Conservation (phyloP, 2,797 vertebrate genomes). For the Pipistrellus kuhlii region DNA sequence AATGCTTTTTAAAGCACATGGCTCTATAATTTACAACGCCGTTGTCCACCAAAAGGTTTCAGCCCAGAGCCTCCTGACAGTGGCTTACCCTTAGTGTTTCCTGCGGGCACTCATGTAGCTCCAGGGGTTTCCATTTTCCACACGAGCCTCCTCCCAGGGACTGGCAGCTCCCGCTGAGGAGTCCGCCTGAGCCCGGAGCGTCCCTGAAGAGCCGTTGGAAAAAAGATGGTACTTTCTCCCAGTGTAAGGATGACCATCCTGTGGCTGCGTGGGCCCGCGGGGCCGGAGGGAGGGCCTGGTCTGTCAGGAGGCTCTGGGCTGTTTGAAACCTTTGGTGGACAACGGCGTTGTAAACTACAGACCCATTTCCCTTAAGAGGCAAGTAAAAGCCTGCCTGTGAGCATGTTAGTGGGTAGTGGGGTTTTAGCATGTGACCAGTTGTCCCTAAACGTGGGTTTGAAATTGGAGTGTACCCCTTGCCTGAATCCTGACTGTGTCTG, state of each 20-base stretch:
- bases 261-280: not conserved
- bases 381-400: not conserved
- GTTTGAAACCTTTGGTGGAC: not conserved
- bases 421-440: not conserved
- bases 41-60: too few species aligned
- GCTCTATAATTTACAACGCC: too few species aligned
- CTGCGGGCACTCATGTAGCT: accelerated
- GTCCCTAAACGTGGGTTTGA: not conserved
- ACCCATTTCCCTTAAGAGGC: not conserved
- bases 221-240: not conserved
- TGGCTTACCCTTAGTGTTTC: too few species aligned
- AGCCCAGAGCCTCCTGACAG: too few species aligned
- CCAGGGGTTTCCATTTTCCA: accelerated
- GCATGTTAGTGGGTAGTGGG: too few species aligned
- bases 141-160: not conserved
- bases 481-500: accelerated
- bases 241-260: too few species aligned
- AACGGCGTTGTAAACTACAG: not conserved
- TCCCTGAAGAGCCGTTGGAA: not conserved
- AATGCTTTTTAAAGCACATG: too few species aligned
- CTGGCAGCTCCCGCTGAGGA: too few species aligned
- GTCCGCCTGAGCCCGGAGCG: not conserved
- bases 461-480: accelerated
- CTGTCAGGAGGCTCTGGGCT: not conserved
- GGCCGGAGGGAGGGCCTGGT: not conserved